Conservation (phyloP, 2,888 invertebrate genomes). For the Apantesis nais region DNA sequence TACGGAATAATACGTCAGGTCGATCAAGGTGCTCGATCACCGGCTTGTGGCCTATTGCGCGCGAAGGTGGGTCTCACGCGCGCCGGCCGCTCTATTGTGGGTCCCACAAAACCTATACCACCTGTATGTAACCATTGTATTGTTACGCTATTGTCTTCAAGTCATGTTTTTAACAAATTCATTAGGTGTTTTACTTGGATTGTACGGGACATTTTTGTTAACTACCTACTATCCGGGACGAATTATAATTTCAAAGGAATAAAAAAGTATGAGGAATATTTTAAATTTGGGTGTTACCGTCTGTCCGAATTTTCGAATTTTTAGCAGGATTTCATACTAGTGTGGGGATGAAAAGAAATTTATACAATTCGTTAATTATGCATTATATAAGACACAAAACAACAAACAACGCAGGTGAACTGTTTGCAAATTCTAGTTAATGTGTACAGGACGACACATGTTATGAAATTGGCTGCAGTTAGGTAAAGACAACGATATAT, state of each 20-base stretch:
- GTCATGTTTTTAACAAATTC: neutral
- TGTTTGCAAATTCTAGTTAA: too few species aligned
- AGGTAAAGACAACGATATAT: too few species aligned
- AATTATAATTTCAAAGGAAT: too few species aligned
- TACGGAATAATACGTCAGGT: conserved; percentile 6
- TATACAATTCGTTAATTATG: too few species aligned
- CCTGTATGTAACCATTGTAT: conserved; percentile 1
- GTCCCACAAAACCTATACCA: conserved; percentile 10
- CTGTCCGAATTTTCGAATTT: too few species aligned
- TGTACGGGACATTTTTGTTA: neutral
- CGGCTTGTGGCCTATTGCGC: conserved; percentile 15
- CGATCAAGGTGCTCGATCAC: conserved; percentile 23
- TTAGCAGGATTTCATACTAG: too few species aligned
- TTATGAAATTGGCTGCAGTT: too few species aligned
- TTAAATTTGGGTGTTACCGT: neutral
- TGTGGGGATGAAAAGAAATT: too few species aligned
- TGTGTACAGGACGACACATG: too few species aligned
- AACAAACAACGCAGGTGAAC: too few species aligned
- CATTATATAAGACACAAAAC: too few species aligned
- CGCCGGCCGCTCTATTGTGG: conserved; percentile 16
- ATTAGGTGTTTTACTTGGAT: neutral
- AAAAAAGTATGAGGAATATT: neutral
- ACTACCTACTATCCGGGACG: too few species aligned
- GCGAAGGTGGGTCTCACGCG: conserved; percentile 10
- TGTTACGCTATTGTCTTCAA: conserved; percentile 11